Evolutionary conservation across 2,888 invertebrate genomes (phyloP).

Genomic region (Helleia helle): DNA sequence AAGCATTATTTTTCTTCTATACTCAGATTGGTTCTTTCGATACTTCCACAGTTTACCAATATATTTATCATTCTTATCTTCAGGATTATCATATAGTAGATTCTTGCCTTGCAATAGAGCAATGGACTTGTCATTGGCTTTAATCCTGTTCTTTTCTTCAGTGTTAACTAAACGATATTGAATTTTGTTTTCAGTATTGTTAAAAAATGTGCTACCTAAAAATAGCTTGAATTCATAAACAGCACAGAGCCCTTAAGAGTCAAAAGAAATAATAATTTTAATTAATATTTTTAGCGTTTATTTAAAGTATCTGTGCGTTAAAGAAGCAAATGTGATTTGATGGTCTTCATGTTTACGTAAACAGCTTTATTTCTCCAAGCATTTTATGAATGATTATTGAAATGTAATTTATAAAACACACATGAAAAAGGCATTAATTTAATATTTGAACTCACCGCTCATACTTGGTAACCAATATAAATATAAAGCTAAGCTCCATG

Average conservation of each 20-base stretch:
- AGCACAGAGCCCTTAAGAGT: constrained; percentile 1
- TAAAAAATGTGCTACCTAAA: constrained; percentile 42
- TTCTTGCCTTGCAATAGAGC: constrained; percentile 55
- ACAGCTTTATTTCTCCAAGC: not conserved
- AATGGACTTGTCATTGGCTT: constrained; percentile 62
- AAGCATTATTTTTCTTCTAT: constrained; percentile 38
- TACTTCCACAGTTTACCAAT: constrained; percentile 48
- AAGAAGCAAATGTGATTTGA: too few species aligned
- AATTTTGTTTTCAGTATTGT: constrained; percentile 34
- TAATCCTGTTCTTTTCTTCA: constrained; percentile 48
- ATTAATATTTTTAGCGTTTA: not conserved
- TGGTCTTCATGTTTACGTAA: too few species aligned
- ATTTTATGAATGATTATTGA: not conserved
- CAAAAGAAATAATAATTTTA: constrained; percentile 1
- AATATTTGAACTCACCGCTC: constrained; percentile 44
- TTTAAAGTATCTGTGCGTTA: not conserved
- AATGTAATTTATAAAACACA: not conserved
- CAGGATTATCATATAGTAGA: constrained; percentile 42
- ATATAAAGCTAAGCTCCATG: constrained; percentile 83
- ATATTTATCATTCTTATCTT: constrained; percentile 32
- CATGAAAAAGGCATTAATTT: not conserved
- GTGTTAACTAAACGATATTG: constrained; percentile 42
- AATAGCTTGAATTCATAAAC: constrained; percentile 17
- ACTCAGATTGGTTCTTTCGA: constrained; percentile 36
- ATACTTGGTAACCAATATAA: constrained; percentile 77